phyloP scores from a whole-genome alignment of 64 coral and sea anemone genomes.

The Actinia equina region DNA sequence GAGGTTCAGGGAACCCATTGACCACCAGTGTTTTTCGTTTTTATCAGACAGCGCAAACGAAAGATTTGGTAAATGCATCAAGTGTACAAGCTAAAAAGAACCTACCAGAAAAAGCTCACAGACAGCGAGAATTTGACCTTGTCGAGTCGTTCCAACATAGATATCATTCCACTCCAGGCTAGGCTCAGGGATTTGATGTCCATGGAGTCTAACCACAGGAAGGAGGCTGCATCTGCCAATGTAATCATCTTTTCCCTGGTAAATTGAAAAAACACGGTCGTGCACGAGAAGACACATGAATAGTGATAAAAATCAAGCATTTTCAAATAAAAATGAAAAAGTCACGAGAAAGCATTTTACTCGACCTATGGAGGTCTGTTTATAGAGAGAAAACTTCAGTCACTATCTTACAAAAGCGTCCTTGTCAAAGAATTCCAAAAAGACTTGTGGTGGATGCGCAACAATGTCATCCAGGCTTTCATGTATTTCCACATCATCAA shows the following conservation, averaged over 20 bases:
- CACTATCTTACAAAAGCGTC: constrained; percentile 2
- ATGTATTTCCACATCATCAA: constrained; percentile 33
- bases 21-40: not conserved
- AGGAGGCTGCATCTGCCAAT: constrained; percentile 42
- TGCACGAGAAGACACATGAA: no score
- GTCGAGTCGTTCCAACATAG: constrained; percentile 17
- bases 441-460: constrained; percentile 40
- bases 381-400: no score
- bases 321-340: no score
- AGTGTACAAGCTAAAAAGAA: not conserved
- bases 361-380: no score
- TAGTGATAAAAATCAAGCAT: no score
- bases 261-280: not conserved
- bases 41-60: not conserved
- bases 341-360: not conserved
- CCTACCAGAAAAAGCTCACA: constrained; percentile 65
- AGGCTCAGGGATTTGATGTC: constrained; percentile 48
- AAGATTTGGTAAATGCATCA: not conserved
- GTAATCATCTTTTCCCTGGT: constrained; percentile 63
- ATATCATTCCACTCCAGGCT: constrained; percentile 38
- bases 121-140: constrained; percentile 40
- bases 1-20: no score
- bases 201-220: constrained; percentile 49
- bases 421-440: constrained; percentile 36
- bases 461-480: constrained; percentile 53